Evolutionary conservation across 2,797 vertebrate species (phyloP).

Genomic region (Muscicapa striata): DNA sequence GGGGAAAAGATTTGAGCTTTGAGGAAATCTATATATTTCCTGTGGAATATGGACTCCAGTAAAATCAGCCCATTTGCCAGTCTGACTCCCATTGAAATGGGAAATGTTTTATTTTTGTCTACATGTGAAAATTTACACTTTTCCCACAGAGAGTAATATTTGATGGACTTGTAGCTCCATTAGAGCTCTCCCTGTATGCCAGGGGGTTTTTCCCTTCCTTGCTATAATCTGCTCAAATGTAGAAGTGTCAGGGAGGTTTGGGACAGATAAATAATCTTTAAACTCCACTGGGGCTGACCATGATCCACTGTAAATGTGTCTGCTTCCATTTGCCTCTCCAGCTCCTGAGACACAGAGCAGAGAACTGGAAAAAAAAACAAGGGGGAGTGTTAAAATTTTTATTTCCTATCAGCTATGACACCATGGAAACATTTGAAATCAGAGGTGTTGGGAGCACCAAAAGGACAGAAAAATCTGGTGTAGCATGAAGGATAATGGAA

Average conservation of each 20-base stretch:
- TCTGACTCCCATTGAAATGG: not conserved
- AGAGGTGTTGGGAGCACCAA: not conserved
- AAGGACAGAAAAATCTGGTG: not conserved
- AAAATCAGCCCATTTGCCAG: not conserved
- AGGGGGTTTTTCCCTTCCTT: not conserved
- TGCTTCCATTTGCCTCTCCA: not conserved
- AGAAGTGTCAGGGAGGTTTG: not conserved
- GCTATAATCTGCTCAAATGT: not conserved
- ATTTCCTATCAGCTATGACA: not conserved
- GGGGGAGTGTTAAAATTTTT: not conserved
- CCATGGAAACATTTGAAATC: not conserved
- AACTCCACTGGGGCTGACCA: not conserved
- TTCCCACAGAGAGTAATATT: not conserved
- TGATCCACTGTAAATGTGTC: not conserved
- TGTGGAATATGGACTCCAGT: not conserved
- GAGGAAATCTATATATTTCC: not conserved
- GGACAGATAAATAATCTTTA: not conserved
- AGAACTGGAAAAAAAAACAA: not conserved
- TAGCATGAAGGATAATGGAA: not conserved
- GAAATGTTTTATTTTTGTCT: not conserved
- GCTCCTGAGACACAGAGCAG: accelerated
- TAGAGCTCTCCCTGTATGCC: not conserved
- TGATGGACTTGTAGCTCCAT: not conserved
- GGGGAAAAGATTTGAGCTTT: not conserved
- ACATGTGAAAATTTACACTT: not conserved